Base-by-base conservation (phyloP, 2,113 vertebrate species). In the Apistogramma diplotaenia region DNA sequence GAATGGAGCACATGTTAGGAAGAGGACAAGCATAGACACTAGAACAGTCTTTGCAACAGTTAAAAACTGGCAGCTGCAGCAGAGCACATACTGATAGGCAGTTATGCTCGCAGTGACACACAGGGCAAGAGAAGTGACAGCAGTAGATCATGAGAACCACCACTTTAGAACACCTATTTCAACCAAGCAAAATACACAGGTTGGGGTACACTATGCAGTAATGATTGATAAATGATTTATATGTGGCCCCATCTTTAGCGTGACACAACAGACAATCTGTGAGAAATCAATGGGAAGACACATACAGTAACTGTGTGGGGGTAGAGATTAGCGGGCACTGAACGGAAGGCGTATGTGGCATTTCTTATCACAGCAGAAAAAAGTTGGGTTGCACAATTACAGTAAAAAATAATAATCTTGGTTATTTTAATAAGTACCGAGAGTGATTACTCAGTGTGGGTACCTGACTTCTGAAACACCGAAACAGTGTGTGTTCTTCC, bases 1-100 rank as follows among this genome's bases (percentile, higher is more conserved):
- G 85, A 91, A 86, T 83, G 83, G 79, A 77, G 76, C 90, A 82
- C 82, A 86, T 79, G 84, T 73, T 79, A 78, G 59, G 74, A 76
- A 76, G 71, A 85, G 75, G 72, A 75, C n/a, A 3, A 76, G n/a
- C 81, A 81, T 49, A 82, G 46, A 76, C 79, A 77, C 82, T 27
- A 82, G 81, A 91, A 90, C 77, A 82, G 54, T 90, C 87, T 91
- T 76, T 85, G 76, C 31, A 49, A 31, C 18, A 57, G 49, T 33
- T 33, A 51, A 70, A 75, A 87, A 76, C 19, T 76, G 67, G 71
- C 79, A 78, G 79, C 72, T 87, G 80, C 54, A 60, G 78, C 65
- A 55, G 73, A 33, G 51, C 71, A 74, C 13, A 61, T 10, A 51
- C 11, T 59, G 49, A 79, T 43, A 57, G 76, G 11, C 61, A 49